Evolutionary conservation across 2,888 invertebrate species (phyloP).

Genomic region (Aethes cnicana): DNA sequence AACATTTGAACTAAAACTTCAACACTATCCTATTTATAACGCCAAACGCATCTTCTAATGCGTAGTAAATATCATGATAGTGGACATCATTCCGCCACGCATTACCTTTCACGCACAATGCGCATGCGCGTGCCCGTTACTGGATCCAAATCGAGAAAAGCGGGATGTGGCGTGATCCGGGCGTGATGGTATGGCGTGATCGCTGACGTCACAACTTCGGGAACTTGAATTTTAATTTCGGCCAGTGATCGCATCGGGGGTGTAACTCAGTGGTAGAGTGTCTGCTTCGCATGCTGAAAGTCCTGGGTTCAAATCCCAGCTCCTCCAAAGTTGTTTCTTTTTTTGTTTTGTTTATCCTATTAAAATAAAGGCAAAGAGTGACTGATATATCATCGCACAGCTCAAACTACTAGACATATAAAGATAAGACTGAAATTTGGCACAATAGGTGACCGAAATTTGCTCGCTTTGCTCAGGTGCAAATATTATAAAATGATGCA

Average conservation of each 20-base stretch:
- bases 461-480: no score
- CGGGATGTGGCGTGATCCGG: constrained; percentile 31
- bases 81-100: constrained; percentile 9
- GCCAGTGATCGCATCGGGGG: constrained; percentile 44
- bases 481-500: no score
- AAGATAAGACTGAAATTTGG: no score
- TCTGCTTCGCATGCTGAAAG: constrained; percentile 79
- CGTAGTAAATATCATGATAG: constrained; percentile 4
- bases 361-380: no score
- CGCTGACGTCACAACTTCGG: constrained; percentile 2
- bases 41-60: no score
- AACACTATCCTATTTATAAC: no score
- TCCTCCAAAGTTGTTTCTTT: constrained; percentile 55
- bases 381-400: no score
- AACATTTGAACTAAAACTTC: no score
- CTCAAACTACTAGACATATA: no score
- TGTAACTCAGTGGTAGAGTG: constrained; percentile 80
- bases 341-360: not conserved
- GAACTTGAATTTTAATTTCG: constrained; percentile 35
- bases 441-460: no score
- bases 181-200: constrained; percentile 37
- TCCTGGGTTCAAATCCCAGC: constrained; percentile 81
- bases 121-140: constrained; percentile 31
- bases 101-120: constrained; percentile 28
- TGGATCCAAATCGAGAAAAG: constrained; percentile 28